Conservation (phyloP, 2,888 invertebrate genomes). For the Drosophila rubida region DNA sequence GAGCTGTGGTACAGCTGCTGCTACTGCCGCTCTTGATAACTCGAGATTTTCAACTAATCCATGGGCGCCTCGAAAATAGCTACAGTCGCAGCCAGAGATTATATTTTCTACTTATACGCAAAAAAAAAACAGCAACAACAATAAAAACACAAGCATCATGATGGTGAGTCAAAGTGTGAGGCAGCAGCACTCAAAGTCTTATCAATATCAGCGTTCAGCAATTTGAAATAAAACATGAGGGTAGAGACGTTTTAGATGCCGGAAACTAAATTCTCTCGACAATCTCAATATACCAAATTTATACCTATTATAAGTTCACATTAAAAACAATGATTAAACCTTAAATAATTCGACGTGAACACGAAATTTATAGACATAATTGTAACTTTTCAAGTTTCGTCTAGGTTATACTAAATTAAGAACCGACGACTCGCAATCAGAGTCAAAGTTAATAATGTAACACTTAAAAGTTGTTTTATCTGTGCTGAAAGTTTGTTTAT, state of each 20-base stretch:
- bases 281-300: background rate
- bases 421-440: background rate
- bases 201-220: constrained; percentile 47
- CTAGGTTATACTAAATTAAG: background rate
- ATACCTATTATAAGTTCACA: background rate
- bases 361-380: background rate
- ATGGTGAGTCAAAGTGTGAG: constrained; percentile 54
- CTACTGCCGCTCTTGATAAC: constrained; percentile 57
- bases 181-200: constrained; percentile 49
- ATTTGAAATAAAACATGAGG: constrained; percentile 22
- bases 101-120: constrained; percentile 47
- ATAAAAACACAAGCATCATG: constrained; percentile 19
- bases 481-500: background rate
- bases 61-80: constrained; percentile 48
- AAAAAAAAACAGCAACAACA: constrained; percentile 25
- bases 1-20: constrained; percentile 19
- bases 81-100: constrained; percentile 47
- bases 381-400: background rate
- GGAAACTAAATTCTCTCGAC: constrained; percentile 34
- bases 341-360: background rate
- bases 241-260: constrained; percentile 4
- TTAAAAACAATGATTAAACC: background rate
- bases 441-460: background rate
- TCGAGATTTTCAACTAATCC: constrained; percentile 75
- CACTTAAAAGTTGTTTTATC: background rate